Percentiles rank a stretch among this genome's conserved stretches.
Conservation (phyloP, 2,888 invertebrate species). For the Acronicta leporina region DNA sequence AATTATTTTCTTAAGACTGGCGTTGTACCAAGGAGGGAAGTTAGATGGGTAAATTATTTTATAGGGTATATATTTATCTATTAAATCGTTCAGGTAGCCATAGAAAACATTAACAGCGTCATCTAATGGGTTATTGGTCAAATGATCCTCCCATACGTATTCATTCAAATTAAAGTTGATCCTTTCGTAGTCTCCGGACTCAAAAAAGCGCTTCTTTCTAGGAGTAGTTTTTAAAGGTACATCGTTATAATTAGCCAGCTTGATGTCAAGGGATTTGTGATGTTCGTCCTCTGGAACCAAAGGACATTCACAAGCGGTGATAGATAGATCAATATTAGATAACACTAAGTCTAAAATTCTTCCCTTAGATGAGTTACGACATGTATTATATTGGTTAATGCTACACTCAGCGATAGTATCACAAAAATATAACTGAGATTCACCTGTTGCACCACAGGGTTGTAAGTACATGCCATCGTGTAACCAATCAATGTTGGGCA, state of each 20-base stretch:
- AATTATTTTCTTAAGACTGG: background rate
- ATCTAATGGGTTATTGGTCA: background rate
- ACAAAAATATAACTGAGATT: conserved; percentile 1
- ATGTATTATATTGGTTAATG: conserved; percentile 1
- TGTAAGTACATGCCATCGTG: background rate
- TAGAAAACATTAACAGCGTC: background rate
- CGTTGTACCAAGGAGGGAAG: conserved; percentile 1
- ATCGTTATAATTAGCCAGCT: background rate
- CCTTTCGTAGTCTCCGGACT: background rate
- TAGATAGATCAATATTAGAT: conserved; percentile 1
- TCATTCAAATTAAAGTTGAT: background rate
- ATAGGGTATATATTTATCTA: conserved; percentile 1
- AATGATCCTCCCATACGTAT: background rate
- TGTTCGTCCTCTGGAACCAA: background rate
- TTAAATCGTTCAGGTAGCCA: background rate
- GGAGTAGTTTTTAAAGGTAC: background rate
- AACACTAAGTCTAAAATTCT: conserved; percentile 2
- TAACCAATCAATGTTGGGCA: conserved; percentile 1
- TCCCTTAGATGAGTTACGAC: background rate
- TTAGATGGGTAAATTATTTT: conserved; percentile 1
- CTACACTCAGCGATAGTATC: background rate
- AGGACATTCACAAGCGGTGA: background rate
- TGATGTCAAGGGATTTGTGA: background rate
- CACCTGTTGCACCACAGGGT: conserved; percentile 1
- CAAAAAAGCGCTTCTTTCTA: conserved; percentile 2